A percentile compares a stretch with the other conserved stretches of the same genome.
These are phyloP conservation scores for Lutjanus campechanus DNA, from an alignment of 2,797 vertebrate species.

Conservation along the genomic window DNA sequence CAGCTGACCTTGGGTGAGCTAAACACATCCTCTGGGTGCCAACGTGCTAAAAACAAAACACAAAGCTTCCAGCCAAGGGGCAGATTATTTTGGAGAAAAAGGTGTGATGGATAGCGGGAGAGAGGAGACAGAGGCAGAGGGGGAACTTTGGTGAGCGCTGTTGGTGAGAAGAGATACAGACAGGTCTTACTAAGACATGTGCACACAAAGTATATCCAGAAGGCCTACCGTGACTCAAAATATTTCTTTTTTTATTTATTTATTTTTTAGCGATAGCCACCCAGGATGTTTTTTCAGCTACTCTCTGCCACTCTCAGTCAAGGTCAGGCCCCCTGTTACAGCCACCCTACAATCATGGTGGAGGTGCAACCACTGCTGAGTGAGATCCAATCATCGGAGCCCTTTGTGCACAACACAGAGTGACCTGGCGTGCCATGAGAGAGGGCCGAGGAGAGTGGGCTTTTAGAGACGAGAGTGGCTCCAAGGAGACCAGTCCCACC, in stretches of 20 bases:
- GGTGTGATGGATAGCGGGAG: conserved; percentile 52
- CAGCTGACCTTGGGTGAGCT: conserved; percentile 74
- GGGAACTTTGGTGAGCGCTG: not conserved
- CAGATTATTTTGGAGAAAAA: conserved; percentile 64
- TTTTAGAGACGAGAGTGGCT: conserved; percentile 47
- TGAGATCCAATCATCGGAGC: conserved; percentile 68
- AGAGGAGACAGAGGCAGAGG: conserved; percentile 17
- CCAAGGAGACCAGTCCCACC: conserved; percentile 19
- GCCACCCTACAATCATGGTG: conserved; percentile 65
- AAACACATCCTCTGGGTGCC: conserved; percentile 69
- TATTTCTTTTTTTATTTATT: conserved; percentile 4
- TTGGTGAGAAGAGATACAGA: conserved; percentile 18
- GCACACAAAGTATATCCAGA: conserved; percentile 34
- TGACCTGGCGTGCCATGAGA: conserved; percentile 20
- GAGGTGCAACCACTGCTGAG: conserved; percentile 50
- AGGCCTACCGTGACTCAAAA: conserved; percentile 12
- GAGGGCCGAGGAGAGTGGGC: conserved; percentile 20
- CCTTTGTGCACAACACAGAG: conserved; percentile 53
- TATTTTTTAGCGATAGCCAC: conserved; percentile 27
- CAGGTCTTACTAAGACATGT: conserved; percentile 17
- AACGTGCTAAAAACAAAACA: conserved; percentile 72
- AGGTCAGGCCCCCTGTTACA: conserved; percentile 68
- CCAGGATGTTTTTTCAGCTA: conserved; percentile 48
- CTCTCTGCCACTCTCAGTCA: conserved; percentile 48
- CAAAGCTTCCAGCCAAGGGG: conserved; percentile 53